These are phyloP conservation scores for Antheraea yamamai DNA, from an alignment of 2,888 invertebrate species.

Conservation along the genomic window DNA sequence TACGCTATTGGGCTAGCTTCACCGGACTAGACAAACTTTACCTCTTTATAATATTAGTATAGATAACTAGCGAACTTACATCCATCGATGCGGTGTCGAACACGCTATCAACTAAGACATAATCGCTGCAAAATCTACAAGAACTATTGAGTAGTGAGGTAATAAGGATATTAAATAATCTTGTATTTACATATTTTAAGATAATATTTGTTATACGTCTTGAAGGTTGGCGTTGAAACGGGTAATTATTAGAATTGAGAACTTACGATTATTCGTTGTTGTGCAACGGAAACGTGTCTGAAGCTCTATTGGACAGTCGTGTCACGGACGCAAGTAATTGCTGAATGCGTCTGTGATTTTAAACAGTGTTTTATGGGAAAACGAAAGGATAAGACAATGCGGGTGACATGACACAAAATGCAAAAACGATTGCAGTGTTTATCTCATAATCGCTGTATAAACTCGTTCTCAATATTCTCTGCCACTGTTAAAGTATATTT, in stretches of 20 bases:
- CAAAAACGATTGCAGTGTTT: neutral
- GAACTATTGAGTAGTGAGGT: neutral
- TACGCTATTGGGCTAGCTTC: too few species aligned
- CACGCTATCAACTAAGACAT: too few species aligned
- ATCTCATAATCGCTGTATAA: neutral
- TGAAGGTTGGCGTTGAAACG: neutral
- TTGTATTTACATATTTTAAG: slow-evolving; percentile 1
- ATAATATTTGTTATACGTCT: slow-evolving; percentile 1
- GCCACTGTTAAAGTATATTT: too few species aligned
- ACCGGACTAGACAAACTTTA: too few species aligned
- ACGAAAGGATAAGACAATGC: slow-evolving; percentile 22
- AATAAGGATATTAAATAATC: neutral
- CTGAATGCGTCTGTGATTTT: slow-evolving; percentile 35
- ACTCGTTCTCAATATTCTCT: neutral
- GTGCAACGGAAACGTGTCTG: slow-evolving; percentile 23
- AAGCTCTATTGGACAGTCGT: slow-evolving; percentile 46
- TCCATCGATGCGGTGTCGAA: too few species aligned
- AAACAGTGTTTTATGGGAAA: slow-evolving; percentile 36
- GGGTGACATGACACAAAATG: slow-evolving; percentile 10
- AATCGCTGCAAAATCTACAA: neutral
- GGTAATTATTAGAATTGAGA: neutral
- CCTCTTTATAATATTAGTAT: too few species aligned
- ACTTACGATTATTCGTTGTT: slow-evolving; percentile 5
- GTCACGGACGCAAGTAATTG: slow-evolving; percentile 57
- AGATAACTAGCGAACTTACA: too few species aligned